Conservation (phyloP, 1,140 invertebrate genomes). For the Nixonia krombeini region DNA sequence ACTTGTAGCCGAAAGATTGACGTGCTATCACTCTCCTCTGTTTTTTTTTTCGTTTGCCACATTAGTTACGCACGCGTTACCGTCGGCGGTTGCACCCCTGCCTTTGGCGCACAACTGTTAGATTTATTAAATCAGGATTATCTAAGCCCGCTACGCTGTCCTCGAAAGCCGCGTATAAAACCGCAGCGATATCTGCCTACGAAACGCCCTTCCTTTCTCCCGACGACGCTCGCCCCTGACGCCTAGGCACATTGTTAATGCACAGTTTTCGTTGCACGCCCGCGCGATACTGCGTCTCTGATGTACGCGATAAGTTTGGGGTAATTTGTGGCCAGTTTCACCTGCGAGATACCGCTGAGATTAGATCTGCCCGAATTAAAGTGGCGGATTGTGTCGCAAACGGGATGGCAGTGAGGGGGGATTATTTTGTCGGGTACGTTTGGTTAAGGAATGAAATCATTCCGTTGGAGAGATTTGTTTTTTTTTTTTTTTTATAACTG, state of each 20-base stretch:
- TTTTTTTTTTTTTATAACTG: no score
- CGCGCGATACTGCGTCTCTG: conserved; percentile 34
- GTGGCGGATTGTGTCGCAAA: no score
- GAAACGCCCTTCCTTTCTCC: no score
- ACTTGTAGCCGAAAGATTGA: no score
- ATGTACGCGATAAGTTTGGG: conserved; percentile 37
- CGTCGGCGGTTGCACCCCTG: conserved; percentile 41
- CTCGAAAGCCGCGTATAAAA: conserved; percentile 66
- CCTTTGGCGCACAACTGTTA: conserved; percentile 66
- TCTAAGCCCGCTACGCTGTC: conserved; percentile 68
- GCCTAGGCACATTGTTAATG: conserved; percentile 45
- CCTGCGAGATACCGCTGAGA: no score
- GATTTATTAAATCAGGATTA: conserved; percentile 74
- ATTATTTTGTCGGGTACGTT: no score
- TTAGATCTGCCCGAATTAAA: no score
- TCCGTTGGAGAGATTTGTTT: no score
- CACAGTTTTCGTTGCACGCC: conserved; percentile 39
- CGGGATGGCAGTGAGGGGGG: no score
- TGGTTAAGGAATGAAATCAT: no score
- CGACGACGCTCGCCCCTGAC: no score
- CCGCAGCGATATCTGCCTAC: conserved; percentile 63
- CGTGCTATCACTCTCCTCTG: conserved; percentile 24
- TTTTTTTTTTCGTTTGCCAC: conserved; percentile 55
- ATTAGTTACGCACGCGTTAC: conserved; percentile 71
- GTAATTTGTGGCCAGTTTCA: background rate